Base-by-base conservation (phyloP, 2,888 invertebrate genomes). In the Drosophila neutralis region DNA sequence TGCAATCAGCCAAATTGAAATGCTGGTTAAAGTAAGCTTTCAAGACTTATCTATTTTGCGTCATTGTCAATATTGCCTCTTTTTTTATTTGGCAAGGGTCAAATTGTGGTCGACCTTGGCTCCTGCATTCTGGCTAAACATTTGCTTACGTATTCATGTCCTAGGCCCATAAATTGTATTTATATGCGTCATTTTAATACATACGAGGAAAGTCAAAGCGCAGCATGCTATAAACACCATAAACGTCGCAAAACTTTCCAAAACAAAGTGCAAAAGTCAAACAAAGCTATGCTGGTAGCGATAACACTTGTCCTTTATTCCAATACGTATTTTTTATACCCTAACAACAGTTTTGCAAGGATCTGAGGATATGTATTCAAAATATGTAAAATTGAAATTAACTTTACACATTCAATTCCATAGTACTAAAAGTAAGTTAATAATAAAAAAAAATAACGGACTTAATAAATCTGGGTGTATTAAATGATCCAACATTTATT, bases 1-100 rank as follows among this genome's bases (percentile, higher is more conserved):
- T 87, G 83, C 76, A 87, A 87, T 87, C 89, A 89, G 52, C 42
- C 58, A 79, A 87, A 85, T 85, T 78, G 81, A 81, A 27, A 27
- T 48, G 54, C 31, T 62, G 51, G 29, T 35, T 61, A 67, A 68
- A 35, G 56, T 54, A 72, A 60, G 33, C 38, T 40, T 27, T 6
- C 6, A 15, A 24, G 2, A 13, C 60, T 15, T n/a, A 31, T 54
- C 15, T 11, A 31, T 13, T n/a, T n/a, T 24, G 11, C 24, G n/a
- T n/a, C 42, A 18, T 45, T 51, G 31, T 24, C 21, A 38, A 52
- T 15, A n/a, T 51, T 31, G 18, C n/a, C 24, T 24, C 8, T 24
- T 24, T 45, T 24, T 45, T 45, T 45, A 7, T 24, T 8, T 24
- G 45, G 45, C 8, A 15, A 24, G 15, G 8, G 24, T 11, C 21